Percentiles rank a stretch among this genome's conserved stretches.
Conservation (phyloP, 2,797 vertebrate genomes). For the Sebastes wilsoni region DNA sequence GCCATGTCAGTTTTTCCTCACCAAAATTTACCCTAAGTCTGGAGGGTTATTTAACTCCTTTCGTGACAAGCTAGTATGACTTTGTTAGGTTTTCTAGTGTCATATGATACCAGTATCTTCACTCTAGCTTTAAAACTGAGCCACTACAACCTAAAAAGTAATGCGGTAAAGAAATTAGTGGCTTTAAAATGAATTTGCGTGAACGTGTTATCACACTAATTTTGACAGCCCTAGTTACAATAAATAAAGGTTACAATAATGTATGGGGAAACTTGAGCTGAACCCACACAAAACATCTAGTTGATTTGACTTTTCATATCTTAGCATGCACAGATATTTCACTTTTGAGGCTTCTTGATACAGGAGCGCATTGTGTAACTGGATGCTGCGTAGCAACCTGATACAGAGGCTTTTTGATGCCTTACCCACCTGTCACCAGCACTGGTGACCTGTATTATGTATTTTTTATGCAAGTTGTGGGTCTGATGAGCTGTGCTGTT, state of each 20-base stretch:
- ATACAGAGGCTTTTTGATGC: constrained; percentile 32
- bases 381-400: constrained; percentile 50
- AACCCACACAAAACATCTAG: not conserved
- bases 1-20: too few species aligned
- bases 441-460: constrained; percentile 6
- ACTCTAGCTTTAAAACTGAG: too few species aligned
- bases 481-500: not conserved
- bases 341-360: constrained; percentile 11
- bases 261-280: not conserved
- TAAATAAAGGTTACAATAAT: not conserved
- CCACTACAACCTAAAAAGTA: too few species aligned
- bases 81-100: too few species aligned
- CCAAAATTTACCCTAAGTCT: too few species aligned
- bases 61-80: too few species aligned
- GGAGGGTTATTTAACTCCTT: too few species aligned
- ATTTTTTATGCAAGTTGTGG: constrained; percentile 4
- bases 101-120: too few species aligned
- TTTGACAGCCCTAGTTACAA: too few species aligned
- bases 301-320: not conserved
- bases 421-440: constrained; percentile 4
- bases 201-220: too few species aligned
- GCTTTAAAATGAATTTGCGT: too few species aligned
- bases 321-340: not conserved
- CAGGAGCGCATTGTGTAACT: constrained; percentile 43
- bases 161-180: too few species aligned